These are phyloP conservation scores for Adelosebastes latens DNA, from an alignment of 2,797 vertebrate genomes.

Conservation along the genomic window DNA sequence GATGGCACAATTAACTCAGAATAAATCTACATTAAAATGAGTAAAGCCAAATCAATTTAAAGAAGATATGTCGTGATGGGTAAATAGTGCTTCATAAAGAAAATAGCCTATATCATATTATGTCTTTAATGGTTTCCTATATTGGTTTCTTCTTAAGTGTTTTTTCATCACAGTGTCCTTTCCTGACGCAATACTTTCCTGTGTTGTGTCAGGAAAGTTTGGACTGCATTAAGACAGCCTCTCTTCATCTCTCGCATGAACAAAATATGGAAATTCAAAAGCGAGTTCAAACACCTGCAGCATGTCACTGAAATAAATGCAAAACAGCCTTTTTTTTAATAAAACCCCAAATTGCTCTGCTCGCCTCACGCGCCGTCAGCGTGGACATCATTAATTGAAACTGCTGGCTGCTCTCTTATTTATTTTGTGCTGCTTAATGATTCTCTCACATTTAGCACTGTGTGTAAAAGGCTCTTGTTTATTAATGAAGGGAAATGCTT, in stretches of 20 bases:
- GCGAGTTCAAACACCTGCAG: neutral
- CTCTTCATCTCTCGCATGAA: neutral
- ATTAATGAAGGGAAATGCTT: slow-evolving; percentile 11
- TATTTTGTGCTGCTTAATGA: neutral
- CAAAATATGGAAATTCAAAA: slow-evolving; percentile 29
- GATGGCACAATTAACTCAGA: neutral
- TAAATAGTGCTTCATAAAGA: neutral
- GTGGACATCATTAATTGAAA: slow-evolving; percentile 30
- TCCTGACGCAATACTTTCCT: neutral
- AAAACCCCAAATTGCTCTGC: neutral
- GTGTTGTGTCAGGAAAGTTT: slow-evolving; percentile 4
- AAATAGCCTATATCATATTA: neutral
- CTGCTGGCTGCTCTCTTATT: slow-evolving; percentile 1
- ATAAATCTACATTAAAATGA: neutral
- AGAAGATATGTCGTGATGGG: neutral
- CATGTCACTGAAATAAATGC: slow-evolving; percentile 10
- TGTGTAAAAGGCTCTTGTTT: neutral
- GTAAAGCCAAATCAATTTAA: neutral
- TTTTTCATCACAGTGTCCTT: neutral
- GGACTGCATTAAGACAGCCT: neutral
- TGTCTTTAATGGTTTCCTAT: neutral
- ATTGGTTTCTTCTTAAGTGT: neutral
- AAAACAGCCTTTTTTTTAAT: neutral
- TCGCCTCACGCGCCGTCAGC: neutral
- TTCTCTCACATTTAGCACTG: neutral